Evolutionary conservation across 2,797 vertebrate species (phyloP), one percentile per base, ranked within the genome.

Genomic region (Amniataba percoides): DNA sequence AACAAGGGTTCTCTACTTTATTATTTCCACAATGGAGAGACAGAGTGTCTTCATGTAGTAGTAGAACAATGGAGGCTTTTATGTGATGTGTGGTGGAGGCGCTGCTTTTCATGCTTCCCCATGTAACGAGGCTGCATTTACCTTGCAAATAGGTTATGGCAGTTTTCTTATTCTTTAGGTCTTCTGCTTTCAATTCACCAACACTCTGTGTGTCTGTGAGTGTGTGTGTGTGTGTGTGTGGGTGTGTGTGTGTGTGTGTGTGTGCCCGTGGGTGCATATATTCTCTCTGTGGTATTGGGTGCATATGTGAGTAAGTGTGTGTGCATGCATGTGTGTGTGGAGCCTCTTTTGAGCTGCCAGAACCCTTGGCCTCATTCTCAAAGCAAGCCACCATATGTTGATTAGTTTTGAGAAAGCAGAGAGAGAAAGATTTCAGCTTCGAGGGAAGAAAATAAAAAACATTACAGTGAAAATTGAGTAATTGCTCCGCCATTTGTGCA

Each of bases 111-210:
- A 85, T 82, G 79, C 65, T 57, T 71, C 72, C 34, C 40, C 39
- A 11, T 85, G 73, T 89, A 91, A 93, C 79, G 78, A 92, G 88
- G 77, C 83, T 85, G 86, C 80, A 89, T 93, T 92, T 92, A 94
- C 93, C 87, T 93, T 86, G 80, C 89, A 92, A 93, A 92, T 92
- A 91, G 85, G 88, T 91, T 92, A 83, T 55, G 42, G 58, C 40
- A 46, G 56, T 57, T 59, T 83, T 66, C 73, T 67, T 86, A 73
- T 82, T 66, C 73, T 80, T 77, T 39, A 53, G 73, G 61, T 65
- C 53, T 56, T 55, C 49, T 69, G 76, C 74, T 75, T 76, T 81
- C 60, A 68, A 52, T 63, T 62, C 60, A 77, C 21, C 53, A 51
- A 51, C 52, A 71, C 77, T 25, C 11, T 6, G 43, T 42, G 55